A percentile compares a stretch with the other conserved stretches of the same genome.
Conservation (phyloP, 2,888 invertebrate genomes). For the Melinaea marsaeus region DNA sequence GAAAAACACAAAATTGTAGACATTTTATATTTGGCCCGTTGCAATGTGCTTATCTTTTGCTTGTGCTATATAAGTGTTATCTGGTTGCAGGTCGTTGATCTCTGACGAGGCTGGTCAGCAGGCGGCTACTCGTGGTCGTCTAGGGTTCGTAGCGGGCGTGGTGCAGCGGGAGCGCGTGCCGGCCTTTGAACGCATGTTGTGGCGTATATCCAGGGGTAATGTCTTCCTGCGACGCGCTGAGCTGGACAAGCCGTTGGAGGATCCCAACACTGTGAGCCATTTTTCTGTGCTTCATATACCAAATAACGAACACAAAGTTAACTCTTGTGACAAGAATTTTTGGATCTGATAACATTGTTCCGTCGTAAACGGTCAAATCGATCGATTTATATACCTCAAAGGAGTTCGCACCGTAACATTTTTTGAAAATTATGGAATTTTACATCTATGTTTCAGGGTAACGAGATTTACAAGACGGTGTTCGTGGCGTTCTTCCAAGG, state of each 20-base stretch:
- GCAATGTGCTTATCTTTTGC: not conserved
- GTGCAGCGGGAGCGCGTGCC: slow-evolving; percentile 92
- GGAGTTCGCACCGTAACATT: no score
- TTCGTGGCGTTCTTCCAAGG: slow-evolving; percentile 95
- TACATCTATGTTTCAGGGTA: slow-evolving; percentile 79
- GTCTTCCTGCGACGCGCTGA: slow-evolving; percentile 93
- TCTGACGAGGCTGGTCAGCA: slow-evolving; percentile 67
- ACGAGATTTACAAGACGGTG: slow-evolving; percentile 91
- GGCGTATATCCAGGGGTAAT: slow-evolving; percentile 95
- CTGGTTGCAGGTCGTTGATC: slow-evolving; percentile 57
- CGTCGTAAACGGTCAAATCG: no score
- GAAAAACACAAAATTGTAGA: no score
- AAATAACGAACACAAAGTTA: no score
- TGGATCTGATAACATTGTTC: no score
- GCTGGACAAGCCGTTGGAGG: slow-evolving; percentile 89
- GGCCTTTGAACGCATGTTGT: slow-evolving; percentile 94
- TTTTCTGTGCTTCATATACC: slow-evolving; percentile 1
- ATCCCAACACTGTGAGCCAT: slow-evolving; percentile 85
- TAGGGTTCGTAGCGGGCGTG: slow-evolving; percentile 94
- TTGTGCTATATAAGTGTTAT: not conserved
- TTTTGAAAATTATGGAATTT: no score
- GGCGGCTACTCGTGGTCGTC: slow-evolving; percentile 69
- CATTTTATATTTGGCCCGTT: no score
- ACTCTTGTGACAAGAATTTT: no score
- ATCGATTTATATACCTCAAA: no score